phyloP scores from a whole-genome alignment of 2,797 vertebrate genomes.

The Karalla daura region DNA sequence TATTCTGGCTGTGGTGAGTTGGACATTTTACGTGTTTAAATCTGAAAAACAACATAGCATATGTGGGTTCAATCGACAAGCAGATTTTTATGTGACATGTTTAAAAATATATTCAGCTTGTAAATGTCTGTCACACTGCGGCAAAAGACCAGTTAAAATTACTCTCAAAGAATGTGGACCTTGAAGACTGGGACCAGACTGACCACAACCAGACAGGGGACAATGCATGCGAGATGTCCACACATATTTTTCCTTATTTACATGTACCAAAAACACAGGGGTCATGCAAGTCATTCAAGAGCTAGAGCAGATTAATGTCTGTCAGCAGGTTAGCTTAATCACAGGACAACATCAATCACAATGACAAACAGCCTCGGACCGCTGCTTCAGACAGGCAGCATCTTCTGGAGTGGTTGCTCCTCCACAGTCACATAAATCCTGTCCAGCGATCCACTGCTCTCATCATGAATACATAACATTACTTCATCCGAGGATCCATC shows the following conservation, averaged over 20 bases:
- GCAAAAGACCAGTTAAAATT: neutral
- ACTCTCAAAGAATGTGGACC: neutral
- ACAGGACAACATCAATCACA: constrained; percentile 63
- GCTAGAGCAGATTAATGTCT: constrained; percentile 70
- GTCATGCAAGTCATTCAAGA: constrained; percentile 46
- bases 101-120: neutral
- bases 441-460: constrained; percentile 54
- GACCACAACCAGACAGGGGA: neutral
- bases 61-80: neutral
- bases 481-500: constrained; percentile 64
- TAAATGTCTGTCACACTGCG: neutral
- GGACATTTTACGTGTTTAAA: neutral
- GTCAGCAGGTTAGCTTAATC: constrained; percentile 66
- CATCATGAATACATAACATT: constrained; percentile 70
- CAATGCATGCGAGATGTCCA: neutral
- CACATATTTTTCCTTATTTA: constrained; percentile 36
- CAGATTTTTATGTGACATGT: neutral
- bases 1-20: neutral
- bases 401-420: constrained; percentile 51
- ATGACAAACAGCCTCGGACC: constrained; percentile 56
- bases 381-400: constrained; percentile 52
- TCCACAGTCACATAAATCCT: constrained; percentile 61
- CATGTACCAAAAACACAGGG: constrained; percentile 28
- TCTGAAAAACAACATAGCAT: neutral
- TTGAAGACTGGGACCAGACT: constrained; percentile 1